Percentiles rank a stretch among this genome's conserved stretches.
phyloP scores from a whole-genome alignment of 1,140 invertebrate genomes.

The Bombus waltoni region DNA sequence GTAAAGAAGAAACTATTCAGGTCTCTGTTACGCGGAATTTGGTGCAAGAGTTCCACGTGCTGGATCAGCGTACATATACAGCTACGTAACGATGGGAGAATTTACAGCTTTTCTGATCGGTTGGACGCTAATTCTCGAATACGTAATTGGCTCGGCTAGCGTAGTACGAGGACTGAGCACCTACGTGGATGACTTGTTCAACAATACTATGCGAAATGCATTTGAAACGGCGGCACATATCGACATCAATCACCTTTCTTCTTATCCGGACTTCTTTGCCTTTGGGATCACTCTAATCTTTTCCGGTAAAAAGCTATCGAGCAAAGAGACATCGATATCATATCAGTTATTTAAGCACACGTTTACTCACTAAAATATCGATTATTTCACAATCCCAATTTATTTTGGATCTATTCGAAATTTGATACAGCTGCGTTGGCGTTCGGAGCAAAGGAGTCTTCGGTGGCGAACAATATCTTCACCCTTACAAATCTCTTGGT shows the following conservation, averaged over 20 bases:
- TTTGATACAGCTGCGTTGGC: slow-evolving; percentile 81
- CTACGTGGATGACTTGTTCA: slow-evolving; percentile 88
- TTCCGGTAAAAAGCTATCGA: slow-evolving; percentile 79
- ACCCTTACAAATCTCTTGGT: slow-evolving; percentile 88
- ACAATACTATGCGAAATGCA: slow-evolving; percentile 85
- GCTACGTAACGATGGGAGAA: slow-evolving; percentile 94
- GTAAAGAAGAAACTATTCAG: slow-evolving; percentile 76
- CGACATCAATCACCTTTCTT: slow-evolving; percentile 83
- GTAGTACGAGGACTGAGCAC: slow-evolving; percentile 89
- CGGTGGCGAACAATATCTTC: slow-evolving; percentile 89
- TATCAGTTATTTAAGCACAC: not conserved
- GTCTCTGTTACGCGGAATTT: slow-evolving; percentile 94
- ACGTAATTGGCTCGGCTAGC: slow-evolving; percentile 93
- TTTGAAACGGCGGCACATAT: slow-evolving; percentile 85
- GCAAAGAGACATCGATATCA: not conserved
- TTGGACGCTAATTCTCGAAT: slow-evolving; percentile 96
- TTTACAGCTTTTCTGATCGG: slow-evolving; percentile 91
- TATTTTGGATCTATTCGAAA: not conserved
- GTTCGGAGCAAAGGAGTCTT: slow-evolving; percentile 90
- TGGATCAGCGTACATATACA: slow-evolving; percentile 95
- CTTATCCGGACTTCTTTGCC: slow-evolving; percentile 88
- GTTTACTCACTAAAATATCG: not conserved
- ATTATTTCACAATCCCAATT: not conserved
- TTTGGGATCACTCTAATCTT: slow-evolving; percentile 84
- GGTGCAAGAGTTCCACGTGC: slow-evolving; percentile 93